Evolutionary conservation across 2,888 invertebrate species (phyloP).

Genomic region (Drosophila gaucha): DNA sequence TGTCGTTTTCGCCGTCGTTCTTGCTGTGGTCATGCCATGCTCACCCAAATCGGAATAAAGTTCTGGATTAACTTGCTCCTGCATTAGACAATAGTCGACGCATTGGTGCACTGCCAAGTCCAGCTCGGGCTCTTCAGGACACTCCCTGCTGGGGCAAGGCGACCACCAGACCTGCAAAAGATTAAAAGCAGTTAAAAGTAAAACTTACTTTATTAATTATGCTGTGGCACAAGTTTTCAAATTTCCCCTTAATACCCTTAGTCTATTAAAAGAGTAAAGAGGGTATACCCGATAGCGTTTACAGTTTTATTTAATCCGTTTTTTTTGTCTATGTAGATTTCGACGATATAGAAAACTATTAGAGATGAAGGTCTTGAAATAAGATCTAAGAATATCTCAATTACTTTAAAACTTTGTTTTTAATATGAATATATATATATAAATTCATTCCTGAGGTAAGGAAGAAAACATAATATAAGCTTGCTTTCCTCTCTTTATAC

Average conservation of each 20-base stretch:
- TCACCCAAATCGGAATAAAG: conserved; percentile 69
- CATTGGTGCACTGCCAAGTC: conserved; percentile 90
- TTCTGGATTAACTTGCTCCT: conserved; percentile 82
- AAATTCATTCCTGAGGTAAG: background rate
- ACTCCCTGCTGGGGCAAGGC: conserved; percentile 91
- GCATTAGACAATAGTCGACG: conserved; percentile 89
- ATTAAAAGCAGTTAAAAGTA: background rate
- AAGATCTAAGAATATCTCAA: no score
- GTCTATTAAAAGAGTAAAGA: background rate
- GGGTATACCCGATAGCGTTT: background rate
- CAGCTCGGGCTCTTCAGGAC: conserved; percentile 90
- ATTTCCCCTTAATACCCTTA: conserved; percentile 3
- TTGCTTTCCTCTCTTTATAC: background rate
- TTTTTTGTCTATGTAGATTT: no score
- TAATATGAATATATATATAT: no score
- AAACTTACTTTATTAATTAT: conserved; percentile 10
- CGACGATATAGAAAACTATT: no score
- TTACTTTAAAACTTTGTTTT: no score
- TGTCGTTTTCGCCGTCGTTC: conserved; percentile 76
- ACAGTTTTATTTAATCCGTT: no score
- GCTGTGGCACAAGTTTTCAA: conserved; percentile 7
- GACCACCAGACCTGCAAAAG: conserved; percentile 91
- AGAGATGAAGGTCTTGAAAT: no score
- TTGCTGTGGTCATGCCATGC: conserved; percentile 51
- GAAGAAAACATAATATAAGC: background rate